Base-by-base conservation (phyloP, 2,797 vertebrate species). In the Notoglanidium macrostoma region DNA sequence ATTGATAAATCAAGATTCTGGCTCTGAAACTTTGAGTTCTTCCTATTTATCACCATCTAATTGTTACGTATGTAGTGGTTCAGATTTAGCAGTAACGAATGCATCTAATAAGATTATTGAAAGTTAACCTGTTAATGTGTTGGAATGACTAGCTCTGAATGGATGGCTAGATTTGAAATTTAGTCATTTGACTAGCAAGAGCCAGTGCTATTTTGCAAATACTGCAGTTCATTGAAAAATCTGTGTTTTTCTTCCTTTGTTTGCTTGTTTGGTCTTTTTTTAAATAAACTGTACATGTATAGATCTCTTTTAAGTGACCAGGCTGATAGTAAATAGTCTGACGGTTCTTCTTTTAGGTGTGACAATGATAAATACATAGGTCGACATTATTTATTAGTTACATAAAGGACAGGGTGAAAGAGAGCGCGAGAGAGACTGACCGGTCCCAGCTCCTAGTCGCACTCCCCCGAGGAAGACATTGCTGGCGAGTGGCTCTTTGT, bases 391-490 rank as follows among this genome's bases (percentile, higher is more conserved):
- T 70, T 11, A 40, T 84, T 8, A 67, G 26, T 63, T 5, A 46
- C 40, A 49, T n/a, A 26, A 46, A 46, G 44, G 44, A 23, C 14
- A 35, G 26, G 17, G 32, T 9, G 14, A 73, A 6, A 9, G 68
- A 72, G 35, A 77, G 61, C 59, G 35, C 70, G 4, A 79, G 32
- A 80, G 4, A 81, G 5, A 88, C 95, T 95, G 90, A 97, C 98
- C 98, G 61, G 95, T 97, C 88, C 98, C 98, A 73, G 95, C 96
- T 87, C 96, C 97, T 44, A 99, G 92, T 91, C 98, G 95, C 90
- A 99, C 96, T 73, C 98, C 98, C 90, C 98, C 98, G 81, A 99
- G 88, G 93, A 99, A 99, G 89, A 98, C 94, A 5, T 99, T 99
- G 90, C 98, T 99, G 91, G 97, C 96, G 87, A 99, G 96, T 0